phyloP scores from a whole-genome alignment of 2,113 vertebrate genomes.

The Macquaria australasica region DNA sequence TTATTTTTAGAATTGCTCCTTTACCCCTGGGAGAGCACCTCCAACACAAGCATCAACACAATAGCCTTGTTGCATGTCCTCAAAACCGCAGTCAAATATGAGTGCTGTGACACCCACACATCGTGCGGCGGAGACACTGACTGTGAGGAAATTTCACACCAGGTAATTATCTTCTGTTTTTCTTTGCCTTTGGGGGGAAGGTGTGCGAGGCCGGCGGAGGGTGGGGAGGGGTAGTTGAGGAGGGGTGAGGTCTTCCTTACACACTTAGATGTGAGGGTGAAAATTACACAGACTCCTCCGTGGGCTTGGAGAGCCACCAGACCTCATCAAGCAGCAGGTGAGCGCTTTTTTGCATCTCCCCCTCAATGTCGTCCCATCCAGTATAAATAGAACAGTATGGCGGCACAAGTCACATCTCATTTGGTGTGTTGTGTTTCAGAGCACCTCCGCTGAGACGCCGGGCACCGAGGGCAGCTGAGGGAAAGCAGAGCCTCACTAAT shows the following conservation, averaged over 20 bases:
- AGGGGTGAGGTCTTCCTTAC: constrained; percentile 50
- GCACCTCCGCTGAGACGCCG: constrained; percentile 65
- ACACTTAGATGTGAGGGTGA: constrained; percentile 73
- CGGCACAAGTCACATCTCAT: constrained; percentile 80
- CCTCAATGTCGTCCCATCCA: constrained; percentile 65
- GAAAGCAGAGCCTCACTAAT: constrained; percentile 61
- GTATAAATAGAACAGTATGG: constrained; percentile 81
- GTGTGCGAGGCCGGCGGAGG: constrained; percentile 43
- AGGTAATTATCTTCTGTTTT: constrained; percentile 80
- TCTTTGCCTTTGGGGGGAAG: constrained; percentile 61
- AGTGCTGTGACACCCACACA: constrained; percentile 65
- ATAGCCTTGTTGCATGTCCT: constrained; percentile 55
- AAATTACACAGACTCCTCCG: constrained; percentile 77
- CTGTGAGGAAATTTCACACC: constrained; percentile 76
- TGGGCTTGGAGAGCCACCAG: constrained; percentile 68
- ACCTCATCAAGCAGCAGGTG: constrained; percentile 82
- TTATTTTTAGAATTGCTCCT: constrained; percentile 58
- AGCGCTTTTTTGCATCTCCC: constrained; percentile 66
- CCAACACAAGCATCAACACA: constrained; percentile 52
- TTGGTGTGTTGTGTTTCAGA: constrained; percentile 77
- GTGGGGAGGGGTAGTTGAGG: constrained; percentile 21
- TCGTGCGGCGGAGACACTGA: constrained; percentile 27
- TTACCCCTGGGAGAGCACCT: constrained; percentile 54
- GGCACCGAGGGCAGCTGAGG: constrained; percentile 50
- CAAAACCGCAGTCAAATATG: constrained; percentile 68